Percentiles rank a stretch among this genome's conserved stretches.
These are phyloP conservation scores for Muscicapa comitata DNA, from an alignment of 2,797 vertebrate genomes.

Conservation along the genomic window DNA sequence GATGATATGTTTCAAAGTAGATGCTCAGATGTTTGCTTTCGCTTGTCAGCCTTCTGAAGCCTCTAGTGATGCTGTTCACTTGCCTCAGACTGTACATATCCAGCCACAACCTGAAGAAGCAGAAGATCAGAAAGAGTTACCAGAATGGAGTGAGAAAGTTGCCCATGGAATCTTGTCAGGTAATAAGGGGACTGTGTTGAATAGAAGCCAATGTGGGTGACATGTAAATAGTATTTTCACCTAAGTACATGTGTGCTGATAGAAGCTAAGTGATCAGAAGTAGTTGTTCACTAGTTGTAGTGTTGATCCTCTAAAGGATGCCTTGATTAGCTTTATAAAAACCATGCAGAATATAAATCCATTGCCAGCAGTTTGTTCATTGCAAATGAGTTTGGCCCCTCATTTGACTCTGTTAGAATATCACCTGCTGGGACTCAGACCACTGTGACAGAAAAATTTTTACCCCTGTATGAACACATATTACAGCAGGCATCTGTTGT, in stretches of 20 bases:
- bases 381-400: background rate
- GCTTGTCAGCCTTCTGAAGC: conserved; percentile 79
- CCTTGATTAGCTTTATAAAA: background rate
- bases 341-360: background rate
- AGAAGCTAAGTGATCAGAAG: background rate
- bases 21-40: background rate
- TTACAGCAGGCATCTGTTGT: background rate
- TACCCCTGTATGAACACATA: background rate
- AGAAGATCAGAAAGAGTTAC: conserved; percentile 78
- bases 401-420: background rate
- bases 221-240: background rate
- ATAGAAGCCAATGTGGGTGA: background rate
- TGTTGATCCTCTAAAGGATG: background rate
- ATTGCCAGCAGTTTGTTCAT: background rate
- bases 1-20: background rate
- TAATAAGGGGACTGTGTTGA: conserved; percentile 24
- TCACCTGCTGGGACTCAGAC: background rate
- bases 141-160: conserved; percentile 97
- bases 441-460: background rate
- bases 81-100: conserved; percentile 86
- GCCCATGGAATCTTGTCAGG: conserved; percentile 93
- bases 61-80: conserved; percentile 81
- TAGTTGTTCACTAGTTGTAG: background rate
- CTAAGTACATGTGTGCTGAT: background rate
- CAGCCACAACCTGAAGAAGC: conserved; percentile 55